Evolutionary conservation across 2,888 invertebrate genomes (phyloP).

Genomic region (Noctua comes): DNA sequence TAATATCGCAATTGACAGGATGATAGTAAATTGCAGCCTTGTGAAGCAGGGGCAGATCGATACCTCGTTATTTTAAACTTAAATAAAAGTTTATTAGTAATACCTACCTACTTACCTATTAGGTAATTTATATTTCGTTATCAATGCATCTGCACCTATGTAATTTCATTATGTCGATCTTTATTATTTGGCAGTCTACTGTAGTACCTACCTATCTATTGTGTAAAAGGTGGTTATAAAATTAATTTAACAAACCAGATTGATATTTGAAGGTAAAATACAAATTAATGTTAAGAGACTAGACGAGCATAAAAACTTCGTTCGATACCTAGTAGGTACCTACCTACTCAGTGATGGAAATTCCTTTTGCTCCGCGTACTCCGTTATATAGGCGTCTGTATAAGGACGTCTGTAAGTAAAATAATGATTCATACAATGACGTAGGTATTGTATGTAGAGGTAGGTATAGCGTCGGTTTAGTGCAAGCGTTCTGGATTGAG

Average conservation of each 20-base stretch:
- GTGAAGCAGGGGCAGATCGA: neutral
- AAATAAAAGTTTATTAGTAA: neutral
- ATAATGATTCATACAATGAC: constrained; percentile 71
- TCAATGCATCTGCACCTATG: neutral
- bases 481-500: constrained; percentile 72
- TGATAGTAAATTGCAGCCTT: neutral
- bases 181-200: neutral
- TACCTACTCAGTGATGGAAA: neutral
- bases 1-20: neutral
- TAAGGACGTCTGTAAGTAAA: constrained; percentile 51
- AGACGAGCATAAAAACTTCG: neutral
- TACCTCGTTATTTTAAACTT: neutral
- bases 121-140: neutral
- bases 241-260: neutral
- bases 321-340: neutral
- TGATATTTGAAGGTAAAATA: neutral
- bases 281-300: neutral
- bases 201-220: neutral
- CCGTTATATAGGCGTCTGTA: constrained; percentile 9
- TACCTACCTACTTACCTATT: neutral
- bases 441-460: constrained; percentile 59
- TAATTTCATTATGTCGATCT: neutral
- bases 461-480: constrained; percentile 68
- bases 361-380: neutral
- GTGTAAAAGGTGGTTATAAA: neutral